Conservation (phyloP, 2,113 vertebrate genomes). For the Myotis lucifugus region DNA sequence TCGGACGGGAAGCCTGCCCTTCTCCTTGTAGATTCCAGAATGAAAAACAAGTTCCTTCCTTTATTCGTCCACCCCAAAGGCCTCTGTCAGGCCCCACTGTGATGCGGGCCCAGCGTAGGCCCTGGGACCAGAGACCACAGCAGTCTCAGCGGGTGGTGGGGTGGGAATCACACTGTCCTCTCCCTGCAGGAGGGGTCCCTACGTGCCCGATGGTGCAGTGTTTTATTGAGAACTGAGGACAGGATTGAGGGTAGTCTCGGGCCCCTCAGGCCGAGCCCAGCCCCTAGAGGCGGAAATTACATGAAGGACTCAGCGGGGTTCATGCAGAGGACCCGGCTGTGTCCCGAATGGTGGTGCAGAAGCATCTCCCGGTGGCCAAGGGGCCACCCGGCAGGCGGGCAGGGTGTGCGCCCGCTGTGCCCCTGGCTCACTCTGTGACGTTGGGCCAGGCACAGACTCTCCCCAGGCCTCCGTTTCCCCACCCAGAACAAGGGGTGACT, state of each 20-base stretch:
- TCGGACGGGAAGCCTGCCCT: fast-evolving
- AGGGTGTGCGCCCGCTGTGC: neutral
- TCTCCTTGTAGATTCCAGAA: neutral
- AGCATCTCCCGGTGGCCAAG: fast-evolving
- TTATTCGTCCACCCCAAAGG: neutral
- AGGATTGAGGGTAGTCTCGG: neutral
- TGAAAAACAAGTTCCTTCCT: neutral
- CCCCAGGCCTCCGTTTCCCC: neutral
- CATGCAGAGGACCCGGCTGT: too few species aligned
- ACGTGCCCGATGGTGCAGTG: fast-evolving
- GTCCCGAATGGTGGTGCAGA: fast-evolving
- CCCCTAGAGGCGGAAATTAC: neutral
- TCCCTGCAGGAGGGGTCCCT: neutral
- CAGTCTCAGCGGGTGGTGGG: neutral
- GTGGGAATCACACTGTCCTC: neutral
- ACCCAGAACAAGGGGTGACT: neutral
- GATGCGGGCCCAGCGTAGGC: neutral
- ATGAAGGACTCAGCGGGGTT: fast-evolving
- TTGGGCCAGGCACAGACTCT: neutral
- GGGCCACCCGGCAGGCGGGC: neutral
- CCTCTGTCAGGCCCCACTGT: neutral
- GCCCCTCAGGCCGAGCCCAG: neutral
- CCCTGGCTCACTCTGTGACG: neutral
- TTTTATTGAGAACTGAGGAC: neutral
- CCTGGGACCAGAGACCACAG: neutral